Evolutionary conservation across 2,797 vertebrate species (phyloP).

Genomic region (Alcedo quadribrachys): DNA sequence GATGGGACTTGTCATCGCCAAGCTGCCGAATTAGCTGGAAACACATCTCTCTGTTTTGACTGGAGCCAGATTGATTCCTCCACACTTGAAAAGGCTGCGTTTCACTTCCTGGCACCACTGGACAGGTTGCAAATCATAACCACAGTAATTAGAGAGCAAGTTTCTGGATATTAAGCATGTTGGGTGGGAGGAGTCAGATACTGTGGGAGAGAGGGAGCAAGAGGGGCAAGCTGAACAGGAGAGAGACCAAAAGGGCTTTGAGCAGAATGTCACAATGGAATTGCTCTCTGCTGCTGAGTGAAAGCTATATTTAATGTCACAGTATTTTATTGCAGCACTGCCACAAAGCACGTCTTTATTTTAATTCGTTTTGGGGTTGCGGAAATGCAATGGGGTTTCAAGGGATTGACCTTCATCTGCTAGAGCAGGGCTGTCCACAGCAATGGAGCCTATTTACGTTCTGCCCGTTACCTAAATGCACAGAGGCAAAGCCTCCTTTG

Average conservation of each 20-base stretch:
- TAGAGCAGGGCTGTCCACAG: background rate
- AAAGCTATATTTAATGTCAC: slow-evolving; percentile 11
- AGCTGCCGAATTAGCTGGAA: slow-evolving; percentile 47
- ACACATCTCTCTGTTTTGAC: slow-evolving; percentile 62
- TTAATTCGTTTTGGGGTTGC: background rate
- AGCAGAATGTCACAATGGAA: background rate
- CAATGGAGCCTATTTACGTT: background rate
- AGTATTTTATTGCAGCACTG: background rate
- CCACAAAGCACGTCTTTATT: background rate
- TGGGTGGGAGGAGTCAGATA: background rate
- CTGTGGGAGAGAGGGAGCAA: background rate
- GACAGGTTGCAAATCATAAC: slow-evolving; percentile 73
- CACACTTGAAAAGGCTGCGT: slow-evolving; percentile 55
- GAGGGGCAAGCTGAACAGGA: background rate
- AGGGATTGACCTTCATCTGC: background rate
- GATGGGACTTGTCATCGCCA: slow-evolving; percentile 23
- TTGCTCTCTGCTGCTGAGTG: background rate
- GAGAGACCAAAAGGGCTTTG: background rate
- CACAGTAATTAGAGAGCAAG: slow-evolving; percentile 61
- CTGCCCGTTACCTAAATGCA: background rate
- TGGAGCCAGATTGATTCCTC: slow-evolving; percentile 44
- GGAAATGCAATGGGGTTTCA: background rate
- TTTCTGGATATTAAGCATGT: slow-evolving; percentile 41
- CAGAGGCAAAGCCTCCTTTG: slow-evolving; percentile 7
- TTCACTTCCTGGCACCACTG: slow-evolving; percentile 56